Conservation (phyloP, 2,797 vertebrate genomes). For the Artibeus jamaicensis region DNA sequence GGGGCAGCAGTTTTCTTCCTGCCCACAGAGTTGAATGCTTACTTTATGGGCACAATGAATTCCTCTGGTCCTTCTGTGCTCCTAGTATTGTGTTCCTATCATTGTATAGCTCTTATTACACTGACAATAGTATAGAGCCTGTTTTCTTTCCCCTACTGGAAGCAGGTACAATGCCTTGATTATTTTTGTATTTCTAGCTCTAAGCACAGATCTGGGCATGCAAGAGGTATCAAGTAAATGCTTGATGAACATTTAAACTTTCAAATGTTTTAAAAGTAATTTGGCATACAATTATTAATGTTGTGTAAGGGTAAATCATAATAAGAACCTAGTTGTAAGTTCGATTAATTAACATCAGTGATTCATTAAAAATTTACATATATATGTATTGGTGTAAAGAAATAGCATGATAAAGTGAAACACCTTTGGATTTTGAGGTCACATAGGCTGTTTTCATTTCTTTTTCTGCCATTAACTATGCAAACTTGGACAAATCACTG, state of each 20-base stretch:
- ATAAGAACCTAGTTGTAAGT: neutral
- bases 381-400: neutral
- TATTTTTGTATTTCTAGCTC: neutral
- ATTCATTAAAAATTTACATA: neutral
- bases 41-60: neutral
- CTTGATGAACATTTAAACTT: conserved; percentile 17
- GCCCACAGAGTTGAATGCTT: neutral
- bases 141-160: neutral
- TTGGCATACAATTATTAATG: neutral
- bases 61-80: neutral
- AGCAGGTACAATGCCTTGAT: neutral
- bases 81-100: neutral
- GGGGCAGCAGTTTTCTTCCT: neutral
- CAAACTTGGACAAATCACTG: conserved; percentile 28
- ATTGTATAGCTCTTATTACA: neutral
- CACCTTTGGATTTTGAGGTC: neutral
- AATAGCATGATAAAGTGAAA: neutral
- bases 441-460: neutral
- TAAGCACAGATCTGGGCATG: neutral
- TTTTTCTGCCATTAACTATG: neutral
- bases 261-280: neutral
- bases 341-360: neutral
- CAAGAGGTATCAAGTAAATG: neutral
- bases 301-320: neutral
- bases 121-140: neutral